Evolutionary conservation across 2,888 invertebrate species (phyloP).

Genomic region (Thera obeliscata): DNA sequence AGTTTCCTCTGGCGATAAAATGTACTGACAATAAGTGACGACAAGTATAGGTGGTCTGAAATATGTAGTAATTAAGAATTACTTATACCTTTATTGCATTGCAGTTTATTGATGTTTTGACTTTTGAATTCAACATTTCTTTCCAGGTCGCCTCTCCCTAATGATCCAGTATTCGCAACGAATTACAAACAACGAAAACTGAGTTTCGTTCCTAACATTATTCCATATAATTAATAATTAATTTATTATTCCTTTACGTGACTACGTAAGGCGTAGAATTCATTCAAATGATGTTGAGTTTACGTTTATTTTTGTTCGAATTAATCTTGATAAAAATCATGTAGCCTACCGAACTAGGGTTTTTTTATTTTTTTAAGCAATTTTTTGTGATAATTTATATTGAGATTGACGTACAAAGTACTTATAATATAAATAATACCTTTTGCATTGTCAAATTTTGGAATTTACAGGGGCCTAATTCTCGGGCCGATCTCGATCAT

Average conservation of each 20-base stretch:
- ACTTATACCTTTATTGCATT: too few species aligned
- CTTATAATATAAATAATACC: slow-evolving; percentile 57
- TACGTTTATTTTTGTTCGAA: neutral
- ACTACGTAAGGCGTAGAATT: slow-evolving; percentile 11
- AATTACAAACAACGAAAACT: slow-evolving; percentile 45
- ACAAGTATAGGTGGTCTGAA: too few species aligned
- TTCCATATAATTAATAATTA: slow-evolving; percentile 43
- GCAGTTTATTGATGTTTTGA: neutral
- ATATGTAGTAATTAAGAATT: too few species aligned
- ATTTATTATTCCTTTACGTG: slow-evolving; percentile 26
- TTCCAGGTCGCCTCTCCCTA: slow-evolving; percentile 68
- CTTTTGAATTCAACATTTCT: slow-evolving; percentile 14
- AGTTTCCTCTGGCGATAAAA: too few species aligned
- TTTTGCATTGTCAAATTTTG: slow-evolving; percentile 4
- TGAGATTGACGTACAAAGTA: slow-evolving; percentile 71
- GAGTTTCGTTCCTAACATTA: slow-evolving; percentile 22
- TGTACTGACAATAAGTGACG: too few species aligned
- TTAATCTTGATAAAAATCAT: slow-evolving; percentile 8
- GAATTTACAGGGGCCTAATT: too few species aligned
- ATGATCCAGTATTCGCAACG: slow-evolving; percentile 46
- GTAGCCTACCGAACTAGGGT: slow-evolving; percentile 5
- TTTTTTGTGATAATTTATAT: slow-evolving; percentile 50
- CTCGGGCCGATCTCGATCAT: too few species aligned
- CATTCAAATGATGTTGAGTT: slow-evolving; percentile 16
- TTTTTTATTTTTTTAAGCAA: slow-evolving; percentile 29